Conservation (phyloP, 2,888 invertebrate species). For the Apotomis turbidana region DNA sequence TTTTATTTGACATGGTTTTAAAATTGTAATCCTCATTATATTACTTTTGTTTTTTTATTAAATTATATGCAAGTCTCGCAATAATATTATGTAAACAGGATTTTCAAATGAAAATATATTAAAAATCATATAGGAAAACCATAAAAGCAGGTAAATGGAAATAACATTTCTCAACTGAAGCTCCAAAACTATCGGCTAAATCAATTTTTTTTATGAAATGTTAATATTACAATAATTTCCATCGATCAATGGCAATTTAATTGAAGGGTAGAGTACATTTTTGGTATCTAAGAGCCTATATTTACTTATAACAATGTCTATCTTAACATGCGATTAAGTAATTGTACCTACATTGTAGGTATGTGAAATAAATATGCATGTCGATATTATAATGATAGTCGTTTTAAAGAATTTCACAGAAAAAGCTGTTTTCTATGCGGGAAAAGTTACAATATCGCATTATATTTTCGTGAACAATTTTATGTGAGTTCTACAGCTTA, state of each 20-base stretch:
- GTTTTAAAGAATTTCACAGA: background rate
- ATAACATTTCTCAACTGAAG: no score
- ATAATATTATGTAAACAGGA: no score
- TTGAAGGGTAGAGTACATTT: slow-evolving; percentile 48
- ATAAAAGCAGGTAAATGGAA: no score
- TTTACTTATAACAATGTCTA: slow-evolving; percentile 26
- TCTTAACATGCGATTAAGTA: slow-evolving; percentile 22
- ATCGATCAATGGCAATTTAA: slow-evolving; percentile 46
- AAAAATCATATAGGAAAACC: no score
- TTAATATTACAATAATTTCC: slow-evolving; percentile 39
- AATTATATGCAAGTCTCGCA: no score
- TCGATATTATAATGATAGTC: background rate
- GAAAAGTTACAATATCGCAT: slow-evolving; percentile 3
- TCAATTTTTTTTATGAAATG: background rate
- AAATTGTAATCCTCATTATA: no score
- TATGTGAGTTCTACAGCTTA: slow-evolving; percentile 19
- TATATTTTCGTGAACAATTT: background rate
- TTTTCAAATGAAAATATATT: no score
- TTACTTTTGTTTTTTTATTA: no score
- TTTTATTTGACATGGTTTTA: no score
- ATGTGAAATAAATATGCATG: background rate
- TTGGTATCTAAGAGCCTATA: slow-evolving; percentile 31
- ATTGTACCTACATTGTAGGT: background rate
- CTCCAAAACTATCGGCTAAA: no score
- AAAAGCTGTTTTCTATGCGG: background rate